Evolutionary conservation across 2,797 vertebrate genomes (phyloP).

Genomic region (Columba guinea): DNA sequence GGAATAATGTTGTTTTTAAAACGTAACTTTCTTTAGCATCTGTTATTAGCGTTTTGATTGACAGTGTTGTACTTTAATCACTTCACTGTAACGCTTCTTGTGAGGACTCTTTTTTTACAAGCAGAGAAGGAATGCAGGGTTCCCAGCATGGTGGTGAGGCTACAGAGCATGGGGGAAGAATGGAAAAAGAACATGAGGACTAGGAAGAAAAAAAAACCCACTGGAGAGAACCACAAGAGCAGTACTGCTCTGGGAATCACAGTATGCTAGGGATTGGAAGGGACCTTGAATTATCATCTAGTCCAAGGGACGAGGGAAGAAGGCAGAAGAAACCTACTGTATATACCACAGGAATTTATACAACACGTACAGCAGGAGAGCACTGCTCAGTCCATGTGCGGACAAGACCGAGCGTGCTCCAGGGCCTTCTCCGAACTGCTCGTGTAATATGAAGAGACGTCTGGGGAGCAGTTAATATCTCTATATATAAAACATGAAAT

Average conservation of each 20-base stretch:
- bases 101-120: background rate
- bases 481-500: conserved; percentile 72
- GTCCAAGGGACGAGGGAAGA: background rate
- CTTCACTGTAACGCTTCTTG: background rate
- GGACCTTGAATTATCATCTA: too few species aligned
- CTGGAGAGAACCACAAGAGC: background rate
- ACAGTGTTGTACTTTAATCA: conserved; percentile 3
- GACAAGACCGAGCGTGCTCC: background rate
- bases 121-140: conserved; percentile 20
- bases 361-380: background rate
- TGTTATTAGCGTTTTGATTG: background rate
- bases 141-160: background rate
- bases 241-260: background rate
- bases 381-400: background rate
- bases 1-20: background rate
- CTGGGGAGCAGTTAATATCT: conserved; percentile 77
- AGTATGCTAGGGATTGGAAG: too few species aligned
- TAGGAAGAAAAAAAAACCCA: background rate
- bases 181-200: background rate
- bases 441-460: conserved; percentile 57
- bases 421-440: conserved; percentile 48
- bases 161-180: background rate
- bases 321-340: background rate
- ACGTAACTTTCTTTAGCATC: conserved; percentile 8
- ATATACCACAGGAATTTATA: background rate